A percentile compares a stretch with the other conserved stretches of the same genome.
Conservation (phyloP, 1,140 invertebrate species). For the Hetaerina americana region DNA sequence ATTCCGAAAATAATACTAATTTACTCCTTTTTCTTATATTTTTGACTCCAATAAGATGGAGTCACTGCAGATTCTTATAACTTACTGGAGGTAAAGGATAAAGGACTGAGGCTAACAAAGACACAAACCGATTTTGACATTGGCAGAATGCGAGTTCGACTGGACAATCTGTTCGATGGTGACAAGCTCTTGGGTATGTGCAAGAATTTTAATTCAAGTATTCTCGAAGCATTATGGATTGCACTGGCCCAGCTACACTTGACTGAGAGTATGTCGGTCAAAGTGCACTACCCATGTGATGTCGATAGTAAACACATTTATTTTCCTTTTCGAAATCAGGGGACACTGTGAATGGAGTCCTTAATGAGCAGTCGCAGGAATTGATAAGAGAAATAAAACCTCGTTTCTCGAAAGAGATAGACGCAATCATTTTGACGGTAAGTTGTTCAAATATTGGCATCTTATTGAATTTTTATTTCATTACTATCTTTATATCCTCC, state of each 20-base stretch:
- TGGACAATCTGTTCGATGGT: slow-evolving; percentile 23
- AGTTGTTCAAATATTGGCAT: too few relatives aligned
- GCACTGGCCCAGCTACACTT: neutral
- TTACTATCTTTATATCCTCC: too few relatives aligned
- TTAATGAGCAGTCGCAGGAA: slow-evolving; percentile 22
- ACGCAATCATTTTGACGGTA: slow-evolving; percentile 8
- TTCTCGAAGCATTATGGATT: neutral
- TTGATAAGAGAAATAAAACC: slow-evolving; percentile 21
- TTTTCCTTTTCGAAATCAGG: slow-evolving; percentile 15
- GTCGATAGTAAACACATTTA: neutral
- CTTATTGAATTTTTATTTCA: too few relatives aligned
- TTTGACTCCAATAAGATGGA: neutral
- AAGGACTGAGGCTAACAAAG: slow-evolving; percentile 13
- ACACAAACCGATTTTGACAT: slow-evolving; percentile 20
- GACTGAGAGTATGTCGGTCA: neutral
- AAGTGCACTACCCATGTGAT: neutral
- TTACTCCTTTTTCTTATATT: neutral
- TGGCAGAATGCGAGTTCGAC: slow-evolving; percentile 19
- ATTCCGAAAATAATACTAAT: neutral
- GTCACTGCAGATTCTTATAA: slow-evolving; percentile 4
- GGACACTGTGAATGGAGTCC: slow-evolving; percentile 20
- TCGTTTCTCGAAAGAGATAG: slow-evolving; percentile 14
- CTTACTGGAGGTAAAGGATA: slow-evolving; percentile 7
- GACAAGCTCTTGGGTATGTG: slow-evolving; percentile 20
- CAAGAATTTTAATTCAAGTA: neutral